These are phyloP conservation scores for Tinea pellionella DNA, from an alignment of 2,888 invertebrate genomes.

Conservation along the genomic window DNA sequence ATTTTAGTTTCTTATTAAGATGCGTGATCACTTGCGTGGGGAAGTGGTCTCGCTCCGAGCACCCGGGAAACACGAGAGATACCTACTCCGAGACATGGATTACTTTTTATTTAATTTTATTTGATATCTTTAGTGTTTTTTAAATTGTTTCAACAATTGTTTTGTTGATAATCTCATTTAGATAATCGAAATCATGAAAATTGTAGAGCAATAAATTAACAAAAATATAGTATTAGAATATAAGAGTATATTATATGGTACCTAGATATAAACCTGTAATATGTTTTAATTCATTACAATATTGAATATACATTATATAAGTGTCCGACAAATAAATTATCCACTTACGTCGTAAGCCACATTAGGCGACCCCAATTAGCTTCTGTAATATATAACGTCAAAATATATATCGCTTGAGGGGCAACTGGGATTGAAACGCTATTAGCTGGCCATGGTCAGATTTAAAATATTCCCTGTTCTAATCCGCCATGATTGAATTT, in stretches of 20 bases:
- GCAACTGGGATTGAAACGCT: constrained; percentile 52
- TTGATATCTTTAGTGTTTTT: constrained; percentile 52
- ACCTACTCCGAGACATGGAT: not conserved
- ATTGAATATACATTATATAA: not conserved
- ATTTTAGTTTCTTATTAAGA: constrained; percentile 61
- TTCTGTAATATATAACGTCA: constrained; percentile 53
- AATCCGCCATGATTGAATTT: constrained; percentile 69
- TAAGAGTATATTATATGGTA: no score
- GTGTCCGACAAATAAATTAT: constrained; percentile 50
- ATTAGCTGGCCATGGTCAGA: constrained; percentile 62
- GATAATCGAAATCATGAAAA: no score
- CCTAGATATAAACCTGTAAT: no score
- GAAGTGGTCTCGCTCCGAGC: not conserved
- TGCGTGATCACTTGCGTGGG: constrained; percentile 49
- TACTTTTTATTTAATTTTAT: constrained; percentile 57
- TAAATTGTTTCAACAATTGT: not conserved
- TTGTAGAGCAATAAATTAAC: no score
- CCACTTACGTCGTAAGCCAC: constrained; percentile 67
- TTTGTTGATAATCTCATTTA: not conserved
- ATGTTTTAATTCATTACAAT: no score
- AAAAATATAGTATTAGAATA: no score
- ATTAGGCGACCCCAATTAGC: constrained; percentile 69
- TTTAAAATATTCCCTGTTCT: constrained; percentile 64
- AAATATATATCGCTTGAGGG: constrained; percentile 49
- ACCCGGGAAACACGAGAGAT: constrained; percentile 2